Evolutionary conservation across 2,888 invertebrate genomes (phyloP).

Genomic region (Antitype chi): DNA sequence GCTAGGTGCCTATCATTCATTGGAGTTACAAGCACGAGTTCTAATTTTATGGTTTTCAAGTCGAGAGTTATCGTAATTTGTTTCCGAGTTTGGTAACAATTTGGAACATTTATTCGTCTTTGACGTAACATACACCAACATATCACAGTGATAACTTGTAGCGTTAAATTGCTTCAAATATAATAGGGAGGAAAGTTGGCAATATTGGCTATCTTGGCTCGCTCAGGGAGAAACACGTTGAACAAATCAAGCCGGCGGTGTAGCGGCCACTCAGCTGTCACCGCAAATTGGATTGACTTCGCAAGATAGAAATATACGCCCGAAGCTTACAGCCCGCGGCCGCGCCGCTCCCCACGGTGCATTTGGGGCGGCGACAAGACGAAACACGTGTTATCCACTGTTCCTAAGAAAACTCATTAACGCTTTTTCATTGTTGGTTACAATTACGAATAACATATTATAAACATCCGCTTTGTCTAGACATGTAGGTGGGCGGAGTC

Average conservation of each 20-base stretch:
- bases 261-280: slow-evolving; percentile 78
- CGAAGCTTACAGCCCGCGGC: slow-evolving; percentile 27
- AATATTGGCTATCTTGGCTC: slow-evolving; percentile 71
- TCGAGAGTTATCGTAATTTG: slow-evolving; percentile 62
- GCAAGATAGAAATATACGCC: slow-evolving; percentile 76
- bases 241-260: slow-evolving; percentile 79
- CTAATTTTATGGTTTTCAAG: slow-evolving; percentile 64
- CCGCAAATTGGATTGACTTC: slow-evolving; percentile 85
- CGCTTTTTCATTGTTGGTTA: slow-evolving; percentile 18
- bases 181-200: slow-evolving; percentile 63
- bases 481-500: background rate
- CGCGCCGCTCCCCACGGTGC: slow-evolving; percentile 69
- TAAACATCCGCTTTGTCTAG: slow-evolving; percentile 12
- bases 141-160: slow-evolving; percentile 48
- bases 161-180: slow-evolving; percentile 53
- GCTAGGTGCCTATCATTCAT: slow-evolving; percentile 54
- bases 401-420: slow-evolving; percentile 52
- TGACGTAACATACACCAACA: slow-evolving; percentile 43
- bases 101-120: slow-evolving; percentile 55
- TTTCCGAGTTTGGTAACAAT: slow-evolving; percentile 59
- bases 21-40: slow-evolving; percentile 61
- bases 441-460: slow-evolving; percentile 18
- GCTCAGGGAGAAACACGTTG: slow-evolving; percentile 71
- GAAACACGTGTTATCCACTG: slow-evolving; percentile 30
- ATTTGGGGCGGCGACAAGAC: slow-evolving; percentile 66